phyloP scores from a whole-genome alignment of 2,113 vertebrate genomes.

The Silurus meridionalis region DNA sequence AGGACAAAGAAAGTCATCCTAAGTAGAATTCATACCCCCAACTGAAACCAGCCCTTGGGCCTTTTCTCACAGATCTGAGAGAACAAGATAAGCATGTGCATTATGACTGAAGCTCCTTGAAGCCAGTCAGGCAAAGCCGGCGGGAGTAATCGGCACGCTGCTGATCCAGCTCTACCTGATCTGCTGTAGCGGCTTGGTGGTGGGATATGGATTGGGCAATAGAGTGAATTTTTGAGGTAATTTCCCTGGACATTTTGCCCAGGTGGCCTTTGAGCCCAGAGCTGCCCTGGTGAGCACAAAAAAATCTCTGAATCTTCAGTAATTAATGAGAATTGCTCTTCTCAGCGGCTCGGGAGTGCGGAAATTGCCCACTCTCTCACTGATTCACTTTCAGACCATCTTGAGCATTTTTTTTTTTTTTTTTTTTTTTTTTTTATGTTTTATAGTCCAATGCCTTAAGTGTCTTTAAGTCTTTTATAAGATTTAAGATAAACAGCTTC shows the following conservation, averaged over 20 bases:
- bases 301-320: conserved; percentile 46
- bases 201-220: conserved; percentile 41
- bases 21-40: conserved; percentile 4
- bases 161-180: conserved; percentile 25
- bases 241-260: conserved; percentile 48
- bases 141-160: conserved; percentile 32
- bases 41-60: conserved; percentile 15
- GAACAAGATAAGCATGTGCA: conserved; percentile 41
- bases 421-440: neutral
- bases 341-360: conserved; percentile 33
- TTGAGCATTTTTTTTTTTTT: neutral
- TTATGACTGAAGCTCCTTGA: conserved; percentile 37
- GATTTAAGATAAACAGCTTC: conserved; percentile 28
- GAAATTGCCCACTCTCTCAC: conserved; percentile 24
- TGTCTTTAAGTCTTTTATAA: conserved; percentile 7
- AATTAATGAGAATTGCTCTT: conserved; percentile 61
- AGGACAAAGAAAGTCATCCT: conserved; percentile 28
- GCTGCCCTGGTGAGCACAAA: conserved; percentile 29
- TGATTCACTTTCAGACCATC: conserved; percentile 26
- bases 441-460: neutral
- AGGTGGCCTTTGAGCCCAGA: conserved; percentile 23
- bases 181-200: conserved; percentile 34
- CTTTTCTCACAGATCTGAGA: conserved; percentile 40
- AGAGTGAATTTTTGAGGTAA: conserved; percentile 35
- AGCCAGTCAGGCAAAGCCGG: conserved; percentile 32